Percentiles rank a stretch among this genome's conserved stretches.
phyloP scores from a whole-genome alignment of 2,797 vertebrate species.

The Pantherophis alleghaniensis region DNA sequence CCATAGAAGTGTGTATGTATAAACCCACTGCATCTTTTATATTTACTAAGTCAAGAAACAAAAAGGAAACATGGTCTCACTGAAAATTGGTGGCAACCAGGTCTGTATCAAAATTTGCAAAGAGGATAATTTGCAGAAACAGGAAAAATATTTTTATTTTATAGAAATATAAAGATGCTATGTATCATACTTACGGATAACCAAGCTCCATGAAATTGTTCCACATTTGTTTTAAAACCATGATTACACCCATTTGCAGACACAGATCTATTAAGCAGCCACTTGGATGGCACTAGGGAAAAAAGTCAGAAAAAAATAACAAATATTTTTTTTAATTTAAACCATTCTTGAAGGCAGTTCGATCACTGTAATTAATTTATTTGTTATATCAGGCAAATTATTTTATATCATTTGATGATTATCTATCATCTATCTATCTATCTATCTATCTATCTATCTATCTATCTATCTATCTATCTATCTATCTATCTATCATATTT shows the following conservation, averaged over 20 bases:
- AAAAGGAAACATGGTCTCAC: neutral
- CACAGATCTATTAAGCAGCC: conserved; percentile 98
- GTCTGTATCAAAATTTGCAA: neutral
- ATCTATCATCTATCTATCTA: neutral
- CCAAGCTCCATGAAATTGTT: conserved; percentile 99
- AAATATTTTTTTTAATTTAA: neutral
- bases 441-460: neutral
- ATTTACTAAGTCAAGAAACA: neutral
- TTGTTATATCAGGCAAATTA: neutral
- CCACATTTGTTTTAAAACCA: conserved; percentile 99
- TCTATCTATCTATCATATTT: neutral
- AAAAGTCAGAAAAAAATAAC: conserved; percentile 27
- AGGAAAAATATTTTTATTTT: neutral
- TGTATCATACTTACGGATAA: conserved; percentile 79
- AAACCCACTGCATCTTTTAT: neutral
- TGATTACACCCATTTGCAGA: conserved; percentile 98
- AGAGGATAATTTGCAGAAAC: neutral
- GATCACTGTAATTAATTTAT: neutral
- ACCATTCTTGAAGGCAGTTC: neutral
- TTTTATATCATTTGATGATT: neutral
- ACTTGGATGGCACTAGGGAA: conserved; percentile 91
- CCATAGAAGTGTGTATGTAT: neutral
- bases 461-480: too few relatives aligned
- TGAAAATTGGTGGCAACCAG: neutral
- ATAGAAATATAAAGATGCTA: neutral